Evolutionary conservation across 2,888 invertebrate species (phyloP), one percentile per base, ranked within the genome.

Genomic region (Ceramica pisi): DNA sequence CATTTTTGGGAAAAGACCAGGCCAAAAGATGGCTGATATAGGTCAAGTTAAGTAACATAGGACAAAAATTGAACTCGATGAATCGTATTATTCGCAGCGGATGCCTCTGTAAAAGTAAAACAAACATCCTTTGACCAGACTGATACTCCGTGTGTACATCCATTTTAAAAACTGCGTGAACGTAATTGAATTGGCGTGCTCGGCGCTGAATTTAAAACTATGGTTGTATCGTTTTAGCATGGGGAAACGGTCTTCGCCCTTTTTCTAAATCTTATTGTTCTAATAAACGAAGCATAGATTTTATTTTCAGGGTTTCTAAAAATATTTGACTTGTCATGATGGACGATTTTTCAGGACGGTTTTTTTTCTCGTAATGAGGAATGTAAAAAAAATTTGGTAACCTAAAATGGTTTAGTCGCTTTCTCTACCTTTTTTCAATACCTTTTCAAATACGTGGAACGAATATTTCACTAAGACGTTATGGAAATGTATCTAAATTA

Each of bases 401-500:
- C n/a, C 6, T 31, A 31, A 31, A 31, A 31, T 31, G 31, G 31
- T 31, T 31, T 31, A 31, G 31, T 31, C 4, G 31, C 31, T 31
- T 31, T 31, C 6, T 31, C 31, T 6, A 31, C 31, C 6, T 31
- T 31, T 31, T 31, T 31, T 31, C 31, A 31, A 31, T 31, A 31
- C 31, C 6, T 31, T 69, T 50, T 55, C 23, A 48, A 65, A 67
- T 61, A 38, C 23, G 61, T 63, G 62, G 60, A 62, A 67, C 19
- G 53, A 60, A 72, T 59, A 69, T 71, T 56, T 76, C 14, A 31
- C 59, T 67, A 38, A 75, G 71, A 72, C 53, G 19, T 77, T 82
- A 75, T 79, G 75, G 57, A 81, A 83, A 86, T 80, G 71, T 81
- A 62, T 80, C 81, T 87, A 89, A 92, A 93, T 91, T 91, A 91